phyloP scores from a whole-genome alignment of 2,113 vertebrate genomes.

The Gorsachius goisagi region DNA sequence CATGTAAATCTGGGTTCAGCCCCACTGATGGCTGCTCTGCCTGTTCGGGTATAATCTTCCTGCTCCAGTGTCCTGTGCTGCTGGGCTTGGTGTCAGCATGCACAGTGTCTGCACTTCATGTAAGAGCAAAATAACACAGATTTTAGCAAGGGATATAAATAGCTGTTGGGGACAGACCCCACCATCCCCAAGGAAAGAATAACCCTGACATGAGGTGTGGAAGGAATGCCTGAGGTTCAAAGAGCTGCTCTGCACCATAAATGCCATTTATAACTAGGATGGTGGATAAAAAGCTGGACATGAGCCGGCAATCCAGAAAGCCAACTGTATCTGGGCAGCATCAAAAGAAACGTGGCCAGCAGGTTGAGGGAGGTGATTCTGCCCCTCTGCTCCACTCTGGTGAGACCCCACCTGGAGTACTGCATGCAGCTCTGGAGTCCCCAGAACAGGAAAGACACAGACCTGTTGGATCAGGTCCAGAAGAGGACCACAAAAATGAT shows the following conservation, averaged over 20 bases:
- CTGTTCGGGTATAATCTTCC: neutral
- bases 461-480: neutral
- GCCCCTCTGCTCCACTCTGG: neutral
- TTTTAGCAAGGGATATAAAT: neutral
- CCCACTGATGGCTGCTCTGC: neutral
- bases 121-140: neutral
- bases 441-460: neutral
- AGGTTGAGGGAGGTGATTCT: neutral
- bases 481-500: too few relatives aligned
- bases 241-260: neutral
- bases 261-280: rapidly evolving
- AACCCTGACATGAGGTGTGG: neutral
- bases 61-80: neutral
- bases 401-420: neutral
- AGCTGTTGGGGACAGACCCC: neutral
- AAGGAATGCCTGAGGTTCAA: neutral
- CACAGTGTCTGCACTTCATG: neutral
- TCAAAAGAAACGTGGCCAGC: neutral
- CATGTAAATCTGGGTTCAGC: neutral
- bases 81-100: neutral
- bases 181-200: neutral
- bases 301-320: neutral
- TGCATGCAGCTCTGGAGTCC: neutral
- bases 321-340: neutral
- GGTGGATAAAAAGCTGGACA: neutral